A percentile compares a stretch with the other conserved stretches of the same genome.
Evolutionary conservation across 2,797 vertebrate genomes (phyloP).

Genomic region (Pseudotriccus pelzelni): DNA sequence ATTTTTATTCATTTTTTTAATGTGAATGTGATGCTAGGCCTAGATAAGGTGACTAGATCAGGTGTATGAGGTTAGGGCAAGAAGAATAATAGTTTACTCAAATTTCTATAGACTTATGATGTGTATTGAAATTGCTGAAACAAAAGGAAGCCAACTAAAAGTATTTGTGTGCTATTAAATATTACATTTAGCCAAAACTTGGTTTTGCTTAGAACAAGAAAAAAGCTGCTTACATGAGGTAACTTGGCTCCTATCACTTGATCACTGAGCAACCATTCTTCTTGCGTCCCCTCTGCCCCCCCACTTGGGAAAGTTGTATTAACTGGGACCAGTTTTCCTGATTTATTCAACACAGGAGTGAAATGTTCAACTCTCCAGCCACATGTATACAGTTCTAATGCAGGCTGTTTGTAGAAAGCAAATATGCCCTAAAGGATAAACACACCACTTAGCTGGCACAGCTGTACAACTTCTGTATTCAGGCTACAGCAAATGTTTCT

Average conservation of each 20-base stretch:
- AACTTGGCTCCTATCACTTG: background rate
- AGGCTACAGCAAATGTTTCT: constrained; percentile 51
- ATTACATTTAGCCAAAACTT: background rate
- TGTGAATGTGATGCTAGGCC: background rate
- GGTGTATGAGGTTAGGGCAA: background rate
- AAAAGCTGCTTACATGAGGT: background rate
- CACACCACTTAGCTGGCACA: constrained; percentile 49
- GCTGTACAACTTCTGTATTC: constrained; percentile 58
- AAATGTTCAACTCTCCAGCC: background rate
- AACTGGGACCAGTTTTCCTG: background rate
- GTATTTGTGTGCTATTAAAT: background rate
- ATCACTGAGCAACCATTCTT: background rate
- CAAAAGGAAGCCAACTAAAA: background rate
- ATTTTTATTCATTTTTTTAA: background rate
- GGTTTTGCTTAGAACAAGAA: background rate
- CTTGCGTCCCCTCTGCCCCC: background rate
- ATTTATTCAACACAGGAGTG: background rate
- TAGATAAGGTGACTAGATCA: background rate
- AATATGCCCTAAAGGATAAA: constrained; percentile 64
- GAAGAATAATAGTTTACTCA: background rate
- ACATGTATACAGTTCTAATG: constrained; percentile 15
- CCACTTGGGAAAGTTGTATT: background rate
- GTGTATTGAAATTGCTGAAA: background rate
- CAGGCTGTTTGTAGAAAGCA: constrained; percentile 60
- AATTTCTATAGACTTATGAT: background rate